phyloP scores from a whole-genome alignment of 2,797 vertebrate genomes.

The Sebastes matsubarae region DNA sequence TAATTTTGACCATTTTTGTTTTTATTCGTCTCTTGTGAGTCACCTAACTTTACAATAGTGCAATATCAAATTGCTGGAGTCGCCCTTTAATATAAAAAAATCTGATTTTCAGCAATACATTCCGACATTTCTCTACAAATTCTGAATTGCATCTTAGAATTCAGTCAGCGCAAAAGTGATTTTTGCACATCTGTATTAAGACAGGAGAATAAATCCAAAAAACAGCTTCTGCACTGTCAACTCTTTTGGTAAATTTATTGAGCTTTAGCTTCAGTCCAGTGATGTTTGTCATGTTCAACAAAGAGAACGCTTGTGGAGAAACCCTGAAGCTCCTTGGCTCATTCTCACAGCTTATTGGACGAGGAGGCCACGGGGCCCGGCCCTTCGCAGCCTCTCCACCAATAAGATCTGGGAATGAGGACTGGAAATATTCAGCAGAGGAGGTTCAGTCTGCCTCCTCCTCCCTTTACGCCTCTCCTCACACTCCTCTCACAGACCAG shows the following conservation, averaged over 20 bases:
- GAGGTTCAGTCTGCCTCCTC: neutral
- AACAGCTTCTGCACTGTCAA: neutral
- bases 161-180: neutral
- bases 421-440: constrained; percentile 8
- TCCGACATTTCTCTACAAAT: neutral
- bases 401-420: constrained; percentile 1
- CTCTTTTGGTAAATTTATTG: neutral
- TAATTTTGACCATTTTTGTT: neutral
- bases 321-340: neutral
- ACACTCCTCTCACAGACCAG: constrained; percentile 20
- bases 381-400: neutral
- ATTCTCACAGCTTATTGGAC: constrained; percentile 3
- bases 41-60: neutral
- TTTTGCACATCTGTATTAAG: neutral
- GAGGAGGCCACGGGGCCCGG: neutral
- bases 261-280: neutral
- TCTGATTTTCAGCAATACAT: neutral
- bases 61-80: neutral
- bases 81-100: neutral
- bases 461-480: constrained; percentile 26
- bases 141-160: neutral
- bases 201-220: neutral
- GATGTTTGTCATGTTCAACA: neutral
- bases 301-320: neutral
- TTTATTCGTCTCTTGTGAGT: neutral